Conservation (phyloP, 2,797 vertebrate genomes). For the Petrocephalus schoutedeni region DNA sequence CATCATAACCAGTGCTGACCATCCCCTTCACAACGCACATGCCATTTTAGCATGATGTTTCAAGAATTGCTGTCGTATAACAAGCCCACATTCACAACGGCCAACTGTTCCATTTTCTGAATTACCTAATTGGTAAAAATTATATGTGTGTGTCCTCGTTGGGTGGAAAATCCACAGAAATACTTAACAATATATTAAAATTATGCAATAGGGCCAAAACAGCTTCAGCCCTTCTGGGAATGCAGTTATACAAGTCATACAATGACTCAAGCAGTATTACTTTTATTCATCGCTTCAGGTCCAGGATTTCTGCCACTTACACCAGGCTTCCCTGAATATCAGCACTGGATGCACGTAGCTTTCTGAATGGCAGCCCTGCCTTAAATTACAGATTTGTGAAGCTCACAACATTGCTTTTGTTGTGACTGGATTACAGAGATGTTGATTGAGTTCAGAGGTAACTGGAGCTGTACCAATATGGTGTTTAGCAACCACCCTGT, state of each 20-base stretch:
- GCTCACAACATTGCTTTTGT: neutral
- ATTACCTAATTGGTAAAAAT: neutral
- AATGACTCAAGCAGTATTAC: neutral
- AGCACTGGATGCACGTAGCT: neutral
- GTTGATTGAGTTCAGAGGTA: neutral
- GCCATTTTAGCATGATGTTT: neutral
- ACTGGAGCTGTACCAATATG: neutral
- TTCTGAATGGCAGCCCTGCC: neutral
- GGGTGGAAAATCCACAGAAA: neutral
- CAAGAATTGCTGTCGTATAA: neutral
- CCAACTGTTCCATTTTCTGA: neutral
- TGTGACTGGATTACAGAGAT: neutral
- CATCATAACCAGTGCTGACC: neutral
- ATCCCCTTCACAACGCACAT: neutral
- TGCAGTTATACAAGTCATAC: neutral
- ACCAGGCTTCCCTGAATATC: neutral
- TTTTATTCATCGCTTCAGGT: neutral
- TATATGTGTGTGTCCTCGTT: neutral
- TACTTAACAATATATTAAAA: neutral
- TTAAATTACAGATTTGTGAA: neutral
- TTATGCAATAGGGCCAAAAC: neutral
- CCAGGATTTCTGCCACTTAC: neutral
- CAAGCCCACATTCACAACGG: neutral
- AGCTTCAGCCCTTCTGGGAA: neutral
- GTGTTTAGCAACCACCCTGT: neutral